Base-by-base conservation (phyloP, 2,113 vertebrate genomes). In the Antechinus stuartii region DNA sequence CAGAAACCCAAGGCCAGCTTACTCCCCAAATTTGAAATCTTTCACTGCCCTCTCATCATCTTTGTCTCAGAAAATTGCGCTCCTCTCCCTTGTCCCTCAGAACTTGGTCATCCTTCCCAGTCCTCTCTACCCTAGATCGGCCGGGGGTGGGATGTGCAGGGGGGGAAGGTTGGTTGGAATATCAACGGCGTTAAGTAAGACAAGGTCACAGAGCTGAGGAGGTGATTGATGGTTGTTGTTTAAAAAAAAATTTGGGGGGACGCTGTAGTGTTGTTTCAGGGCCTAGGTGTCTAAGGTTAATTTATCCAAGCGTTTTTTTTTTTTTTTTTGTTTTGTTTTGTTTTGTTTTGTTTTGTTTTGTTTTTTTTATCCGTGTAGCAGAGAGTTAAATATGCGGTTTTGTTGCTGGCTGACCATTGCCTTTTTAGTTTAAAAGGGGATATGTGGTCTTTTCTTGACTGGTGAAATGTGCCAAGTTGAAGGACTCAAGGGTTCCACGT, bases 251-350 rank as follows among this genome's bases (percentile, higher is more conserved):
- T 49, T 50, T 52, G 8, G 50, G 50, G 50, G 50, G 50, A 52
- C 22, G 68, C 68, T 23, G 55, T 91, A 22, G 16, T 53, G 91
- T 68, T 90, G 89, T 93, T 95, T 93, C 22, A 55, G 91, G 76
- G n/a, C n/a, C 35, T 42, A 22, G 68, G n/a, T 84, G 68, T 42
- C n/a, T 84, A n/a, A 42, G 68, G 19, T 42, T n/a, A 84, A 84
- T 35, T 84, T n/a, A 42, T 22, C 19, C 35, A 84, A 42, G 19
- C 68, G 22, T 42, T 84, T 84, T 42, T 42, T 42, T 42, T 42
- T 42, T 42, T 42, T 42, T 42, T 42, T 42, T 42, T 42, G 1
- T 42, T 42, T 42, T n/a, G n/a, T n/a, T n/a, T n/a, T n/a, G n/a
- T n/a, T n/a, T n/a, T n/a, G n/a, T n/a, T n/a, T n/a, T n/a, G n/a